phyloP scores from a whole-genome alignment of 1,140 invertebrate species.

The Oedothorax gibbosus region DNA sequence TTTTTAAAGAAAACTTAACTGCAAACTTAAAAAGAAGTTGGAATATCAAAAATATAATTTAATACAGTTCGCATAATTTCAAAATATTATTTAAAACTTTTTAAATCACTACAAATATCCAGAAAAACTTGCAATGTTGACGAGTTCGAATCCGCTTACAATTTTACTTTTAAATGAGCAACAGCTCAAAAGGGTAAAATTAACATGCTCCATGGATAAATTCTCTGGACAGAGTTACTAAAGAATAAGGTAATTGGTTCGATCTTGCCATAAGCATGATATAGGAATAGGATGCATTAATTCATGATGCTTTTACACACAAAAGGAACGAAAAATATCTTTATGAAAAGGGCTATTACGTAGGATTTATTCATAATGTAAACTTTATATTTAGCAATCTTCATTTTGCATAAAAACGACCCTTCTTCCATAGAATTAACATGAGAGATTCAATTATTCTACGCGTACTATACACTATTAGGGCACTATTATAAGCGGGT shows the following conservation, averaged over 20 bases:
- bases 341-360: no score
- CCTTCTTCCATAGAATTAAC: no score
- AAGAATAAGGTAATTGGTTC: slow-evolving; percentile 1
- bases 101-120: not conserved
- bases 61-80: not conserved
- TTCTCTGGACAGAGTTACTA: no score
- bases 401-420: no score
- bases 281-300: slow-evolving; percentile 17
- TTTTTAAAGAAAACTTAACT: not conserved
- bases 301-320: not conserved
- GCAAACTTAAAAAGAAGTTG: not conserved
- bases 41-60: not conserved
- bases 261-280: slow-evolving; percentile 18
- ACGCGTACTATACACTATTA: no score
- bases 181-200: not conserved
- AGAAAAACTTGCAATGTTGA: not conserved
- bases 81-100: not conserved
- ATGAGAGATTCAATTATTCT: no score
- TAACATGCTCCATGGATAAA: not conserved
- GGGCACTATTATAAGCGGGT: no score
- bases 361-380: no score
- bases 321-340: no score
- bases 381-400: no score
- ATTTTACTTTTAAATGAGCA: slow-evolving; percentile 22
- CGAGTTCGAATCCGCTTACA: not conserved